Percentiles rank a stretch among this genome's conserved stretches.
phyloP scores from a whole-genome alignment of 2,113 vertebrate genomes.

The Pipa parva region DNA sequence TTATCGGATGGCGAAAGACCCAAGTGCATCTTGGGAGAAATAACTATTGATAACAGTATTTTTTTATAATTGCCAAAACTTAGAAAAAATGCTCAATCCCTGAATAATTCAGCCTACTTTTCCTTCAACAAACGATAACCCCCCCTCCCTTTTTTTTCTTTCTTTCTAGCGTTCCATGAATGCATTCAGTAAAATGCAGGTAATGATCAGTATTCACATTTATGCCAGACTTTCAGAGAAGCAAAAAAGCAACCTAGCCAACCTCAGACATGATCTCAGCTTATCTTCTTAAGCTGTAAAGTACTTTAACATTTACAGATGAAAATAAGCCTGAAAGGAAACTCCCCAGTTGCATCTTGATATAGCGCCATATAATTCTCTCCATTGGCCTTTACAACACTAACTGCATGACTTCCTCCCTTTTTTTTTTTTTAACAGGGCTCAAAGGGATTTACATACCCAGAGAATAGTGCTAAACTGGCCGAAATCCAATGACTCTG shows the following conservation, averaged over 20 bases:
- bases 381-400: neutral
- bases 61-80: too few relatives aligned
- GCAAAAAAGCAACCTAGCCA: neutral
- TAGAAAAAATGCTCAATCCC: too few relatives aligned
- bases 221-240: too few relatives aligned
- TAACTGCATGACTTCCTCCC: neutral
- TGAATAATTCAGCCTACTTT: too few relatives aligned
- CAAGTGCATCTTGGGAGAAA: too few relatives aligned
- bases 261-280: neutral
- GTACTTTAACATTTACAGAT: constrained; percentile 15
- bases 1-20: too few relatives aligned
- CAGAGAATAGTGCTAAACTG: constrained; percentile 25
- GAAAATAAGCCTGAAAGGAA: constrained; percentile 6
- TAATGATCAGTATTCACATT: too few relatives aligned
- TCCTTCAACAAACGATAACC: too few relatives aligned
- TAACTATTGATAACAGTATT: too few relatives aligned
- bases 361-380: constrained; percentile 5
- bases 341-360: constrained; percentile 9
- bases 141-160: too few relatives aligned
- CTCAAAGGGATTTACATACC: neutral
- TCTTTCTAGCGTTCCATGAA: too few relatives aligned
- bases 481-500: constrained; percentile 2
- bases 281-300: neutral
- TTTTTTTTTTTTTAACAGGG: constrained; percentile 2
- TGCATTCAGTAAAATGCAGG: too few relatives aligned